Base-by-base conservation (phyloP, 2,888 invertebrate genomes). In the Trachelus troglodyta region DNA sequence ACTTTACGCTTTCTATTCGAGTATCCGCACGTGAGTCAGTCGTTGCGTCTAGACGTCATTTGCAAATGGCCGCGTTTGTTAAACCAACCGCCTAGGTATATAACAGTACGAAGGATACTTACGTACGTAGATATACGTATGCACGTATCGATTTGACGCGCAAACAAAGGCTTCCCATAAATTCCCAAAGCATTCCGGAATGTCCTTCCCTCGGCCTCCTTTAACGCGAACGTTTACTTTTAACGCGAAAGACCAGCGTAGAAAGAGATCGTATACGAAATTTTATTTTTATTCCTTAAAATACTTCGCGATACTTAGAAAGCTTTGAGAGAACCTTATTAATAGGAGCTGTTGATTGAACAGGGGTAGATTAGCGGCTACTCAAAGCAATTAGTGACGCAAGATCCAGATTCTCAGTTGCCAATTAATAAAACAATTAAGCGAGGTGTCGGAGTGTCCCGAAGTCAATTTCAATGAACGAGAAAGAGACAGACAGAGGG, bases 61-160 rank as follows among this genome's bases (percentile, higher is more conserved):
- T 69, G 73, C 12, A 78, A 75, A 80, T 40, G 34, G 23, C n/a
- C 34, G 31, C 73, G 77, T 78, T 80, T 76, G 78, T 83, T 77
- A 75, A 74, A 73, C 75, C 74, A 73, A 33, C 30, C 80, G 34
- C 75, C 74, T 77, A n/a, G 56, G 34, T 69, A 40, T 68, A 76
- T 77, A 56, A 9, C 56, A 1, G 15, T 9, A 56, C 56, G 9
- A 56, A 23, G 56, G 56, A 76, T 78, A 75, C 81, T 82, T 80
- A 79, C 73, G 77, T 56, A 74, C 76, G 78, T 80, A 31, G 69
- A 79, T 73, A 80, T 80, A 68, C 75, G 77, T 79, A 76, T 80
- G 79, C 79, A 81, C 75, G 80, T 84, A 84, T 86, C 86, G 86
- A 86, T 85, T 81, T 78, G 77, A 79, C 23, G 56, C 9, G 56